These are phyloP conservation scores for Oscheius sp. DNA, from an alignment of 2,888 invertebrate species.

Conservation along the genomic window DNA sequence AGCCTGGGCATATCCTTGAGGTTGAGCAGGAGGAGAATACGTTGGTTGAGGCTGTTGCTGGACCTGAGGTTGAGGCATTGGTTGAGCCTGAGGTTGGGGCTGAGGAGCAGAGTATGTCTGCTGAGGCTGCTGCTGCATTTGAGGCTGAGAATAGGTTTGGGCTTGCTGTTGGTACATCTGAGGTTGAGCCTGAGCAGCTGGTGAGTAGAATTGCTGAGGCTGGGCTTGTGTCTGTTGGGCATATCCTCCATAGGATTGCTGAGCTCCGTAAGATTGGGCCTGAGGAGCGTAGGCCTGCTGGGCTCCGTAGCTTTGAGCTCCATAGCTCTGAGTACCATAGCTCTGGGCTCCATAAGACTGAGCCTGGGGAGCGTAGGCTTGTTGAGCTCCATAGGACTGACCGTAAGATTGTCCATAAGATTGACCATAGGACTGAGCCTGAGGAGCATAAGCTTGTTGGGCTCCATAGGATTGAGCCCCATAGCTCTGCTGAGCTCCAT, in stretches of 20 bases:
- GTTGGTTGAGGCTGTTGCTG: neutral
- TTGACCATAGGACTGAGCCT: neutral
- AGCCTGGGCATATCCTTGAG: conserved; percentile 5
- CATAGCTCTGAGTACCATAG: too few relatives aligned
- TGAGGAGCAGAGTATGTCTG: conserved; percentile 1
- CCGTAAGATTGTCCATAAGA: too few relatives aligned
- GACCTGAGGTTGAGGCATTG: neutral
- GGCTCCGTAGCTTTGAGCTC: neutral
- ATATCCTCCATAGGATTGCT: neutral
- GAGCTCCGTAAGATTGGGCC: neutral
- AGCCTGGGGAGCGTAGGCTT: too few relatives aligned
- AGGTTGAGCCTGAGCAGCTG: conserved; percentile 8
- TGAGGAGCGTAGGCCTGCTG: neutral
- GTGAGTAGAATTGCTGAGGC: conserved; percentile 7
- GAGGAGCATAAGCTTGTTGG: too few relatives aligned
- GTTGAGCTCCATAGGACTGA: too few relatives aligned
- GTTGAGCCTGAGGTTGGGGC: neutral
- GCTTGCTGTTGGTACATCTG: neutral
- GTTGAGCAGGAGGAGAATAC: neutral
- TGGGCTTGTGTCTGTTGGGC: neutral
- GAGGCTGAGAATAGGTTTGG: neutral
- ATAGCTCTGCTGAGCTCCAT: neutral
- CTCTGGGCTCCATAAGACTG: too few relatives aligned
- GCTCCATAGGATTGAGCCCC: neutral
- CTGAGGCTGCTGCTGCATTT: neutral